A percentile compares a stretch with the other conserved stretches of the same genome.
Conservation (phyloP, 2,888 invertebrate species). For the Apoda limacodes region DNA sequence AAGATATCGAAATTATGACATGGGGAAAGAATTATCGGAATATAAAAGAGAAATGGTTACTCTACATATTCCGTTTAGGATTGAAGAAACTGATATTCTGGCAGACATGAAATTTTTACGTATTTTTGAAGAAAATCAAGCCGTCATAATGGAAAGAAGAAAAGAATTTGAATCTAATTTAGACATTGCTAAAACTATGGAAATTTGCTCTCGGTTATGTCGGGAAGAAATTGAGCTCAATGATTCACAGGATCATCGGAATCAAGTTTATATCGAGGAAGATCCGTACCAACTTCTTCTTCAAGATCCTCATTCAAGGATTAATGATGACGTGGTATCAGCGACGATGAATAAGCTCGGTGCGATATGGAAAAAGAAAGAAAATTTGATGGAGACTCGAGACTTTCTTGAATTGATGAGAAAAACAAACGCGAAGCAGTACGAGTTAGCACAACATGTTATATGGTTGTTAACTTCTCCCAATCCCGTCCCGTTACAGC, state of each 20-base stretch:
- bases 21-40: conserved; percentile 25
- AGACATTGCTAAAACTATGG: conserved; percentile 26
- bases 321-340: conserved; percentile 20
- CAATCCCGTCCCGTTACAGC: conserved; percentile 17
- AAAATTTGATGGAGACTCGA: conserved; percentile 20
- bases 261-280: too few species aligned
- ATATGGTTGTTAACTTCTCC: conserved; percentile 15
- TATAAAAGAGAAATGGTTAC: conserved; percentile 27
- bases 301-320: conserved; percentile 16
- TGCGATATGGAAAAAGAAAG: conserved; percentile 20
- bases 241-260: too few species aligned
- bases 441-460: conserved; percentile 14
- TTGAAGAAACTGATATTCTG: conserved; percentile 13
- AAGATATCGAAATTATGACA: conserved; percentile 27
- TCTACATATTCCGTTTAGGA: conserved; percentile 16
- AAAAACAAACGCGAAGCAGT: conserved; percentile 20
- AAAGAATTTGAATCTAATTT: conserved; percentile 30
- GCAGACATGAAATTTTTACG: conserved; percentile 11
- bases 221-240: too few species aligned
- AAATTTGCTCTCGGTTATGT: conserved; percentile 17
- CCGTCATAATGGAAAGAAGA: conserved; percentile 23
- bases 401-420: conserved; percentile 20
- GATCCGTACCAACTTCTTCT: conserved; percentile 17
- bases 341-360: conserved; percentile 21
- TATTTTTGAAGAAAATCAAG: conserved; percentile 26